These are phyloP conservation scores for Leptinotarsa texana DNA, from an alignment of 1,140 invertebrate genomes.

Conservation along the genomic window DNA sequence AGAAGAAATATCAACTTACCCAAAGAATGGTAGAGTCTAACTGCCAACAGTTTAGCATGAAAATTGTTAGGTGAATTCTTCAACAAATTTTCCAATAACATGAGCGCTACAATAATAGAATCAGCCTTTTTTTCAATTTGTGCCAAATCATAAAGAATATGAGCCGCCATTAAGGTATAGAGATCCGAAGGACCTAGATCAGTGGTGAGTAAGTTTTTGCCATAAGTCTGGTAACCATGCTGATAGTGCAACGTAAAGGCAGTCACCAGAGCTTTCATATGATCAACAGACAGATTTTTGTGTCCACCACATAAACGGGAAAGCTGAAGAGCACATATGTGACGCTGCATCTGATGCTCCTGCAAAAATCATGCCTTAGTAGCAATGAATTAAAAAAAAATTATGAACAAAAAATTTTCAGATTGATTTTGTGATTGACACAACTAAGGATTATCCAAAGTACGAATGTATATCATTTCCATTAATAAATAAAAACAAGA, in stretches of 20 bases:
- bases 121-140: conserved; percentile 63
- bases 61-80: conserved; percentile 76
- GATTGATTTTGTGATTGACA: no score
- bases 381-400: background rate
- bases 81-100: conserved; percentile 71
- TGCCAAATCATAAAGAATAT: conserved; percentile 74
- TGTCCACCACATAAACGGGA: conserved; percentile 70
- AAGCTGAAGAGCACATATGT: conserved; percentile 73
- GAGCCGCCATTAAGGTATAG: conserved; percentile 76
- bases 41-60: conserved; percentile 74
- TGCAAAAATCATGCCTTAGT: conserved; percentile 39
- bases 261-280: conserved; percentile 59
- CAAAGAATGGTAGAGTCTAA: conserved; percentile 73
- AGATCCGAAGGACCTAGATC: conserved; percentile 72
- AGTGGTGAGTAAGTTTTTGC: conserved; percentile 59
- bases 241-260: conserved; percentile 60
- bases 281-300: conserved; percentile 56
- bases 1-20: conserved; percentile 57
- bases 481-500: no score
- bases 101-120: conserved; percentile 67
- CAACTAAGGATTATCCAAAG: no score
- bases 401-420: no score
- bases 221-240: conserved; percentile 58
- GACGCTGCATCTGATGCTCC: conserved; percentile 72
- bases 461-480: no score